These are phyloP conservation scores for Marcusenius ussheri DNA, from an alignment of 2,113 vertebrate genomes.

Conservation along the genomic window DNA sequence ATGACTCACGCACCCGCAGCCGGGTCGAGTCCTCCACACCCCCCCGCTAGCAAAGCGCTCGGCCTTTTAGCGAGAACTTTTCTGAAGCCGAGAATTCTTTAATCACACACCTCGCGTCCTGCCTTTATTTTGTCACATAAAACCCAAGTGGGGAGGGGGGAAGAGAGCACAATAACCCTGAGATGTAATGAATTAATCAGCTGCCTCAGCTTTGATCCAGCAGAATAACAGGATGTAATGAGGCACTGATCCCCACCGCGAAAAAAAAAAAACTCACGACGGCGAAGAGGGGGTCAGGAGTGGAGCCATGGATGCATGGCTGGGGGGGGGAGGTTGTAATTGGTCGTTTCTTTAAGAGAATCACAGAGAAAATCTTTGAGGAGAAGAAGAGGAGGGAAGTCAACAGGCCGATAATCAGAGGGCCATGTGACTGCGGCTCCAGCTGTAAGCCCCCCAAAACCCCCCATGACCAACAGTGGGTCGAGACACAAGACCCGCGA, in stretches of 20 bases:
- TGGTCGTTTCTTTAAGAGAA: slow-evolving; percentile 19
- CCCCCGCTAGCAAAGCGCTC: background rate
- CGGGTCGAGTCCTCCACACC: background rate
- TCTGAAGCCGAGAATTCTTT: background rate
- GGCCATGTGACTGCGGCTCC: background rate
- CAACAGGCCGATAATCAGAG: background rate
- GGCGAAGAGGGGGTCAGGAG: background rate
- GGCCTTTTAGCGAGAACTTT: slow-evolving; percentile 13
- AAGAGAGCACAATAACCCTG: slow-evolving; percentile 30
- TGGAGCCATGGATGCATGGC: background rate
- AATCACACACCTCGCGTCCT: background rate
- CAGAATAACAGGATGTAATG: slow-evolving; percentile 20
- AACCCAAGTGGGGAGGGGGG: slow-evolving; percentile 26
- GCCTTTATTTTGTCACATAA: slow-evolving; percentile 16
- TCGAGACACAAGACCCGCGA: background rate
- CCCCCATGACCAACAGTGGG: background rate
- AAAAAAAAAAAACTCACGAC: background rate
- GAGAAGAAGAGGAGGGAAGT: background rate
- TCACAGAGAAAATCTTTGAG: slow-evolving; percentile 20
- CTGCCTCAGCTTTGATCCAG: slow-evolving; percentile 50
- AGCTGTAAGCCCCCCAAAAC: background rate
- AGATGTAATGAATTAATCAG: slow-evolving; percentile 45
- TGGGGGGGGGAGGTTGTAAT: background rate
- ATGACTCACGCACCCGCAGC: background rate
- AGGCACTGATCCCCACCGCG: slow-evolving; percentile 38